Evolutionary conservation across 2,888 invertebrate species (phyloP).

Genomic region (Alloplasta piceator): DNA sequence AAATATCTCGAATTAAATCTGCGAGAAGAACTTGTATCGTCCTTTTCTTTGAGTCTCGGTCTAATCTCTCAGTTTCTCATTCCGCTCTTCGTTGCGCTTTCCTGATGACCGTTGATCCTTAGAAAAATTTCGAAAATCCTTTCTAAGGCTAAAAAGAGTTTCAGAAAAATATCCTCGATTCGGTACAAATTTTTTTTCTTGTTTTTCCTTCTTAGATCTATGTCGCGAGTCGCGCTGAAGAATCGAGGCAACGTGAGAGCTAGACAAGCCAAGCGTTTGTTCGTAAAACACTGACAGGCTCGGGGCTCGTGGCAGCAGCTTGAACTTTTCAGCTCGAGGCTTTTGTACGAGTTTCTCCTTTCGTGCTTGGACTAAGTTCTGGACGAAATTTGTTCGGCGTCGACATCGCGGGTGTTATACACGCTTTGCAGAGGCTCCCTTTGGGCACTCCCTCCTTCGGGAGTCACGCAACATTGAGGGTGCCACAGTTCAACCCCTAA

Average conservation of each 20-base stretch:
- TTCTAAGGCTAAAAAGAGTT: neutral
- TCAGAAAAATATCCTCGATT: neutral
- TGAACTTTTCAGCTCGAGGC: conserved; percentile 34
- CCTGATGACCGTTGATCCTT: conserved; percentile 10
- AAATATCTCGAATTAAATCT: neutral
- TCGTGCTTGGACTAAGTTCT: conserved; percentile 40
- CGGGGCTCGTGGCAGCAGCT: neutral
- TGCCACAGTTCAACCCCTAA: neutral
- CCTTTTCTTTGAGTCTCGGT: neutral
- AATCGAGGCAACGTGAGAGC: neutral
- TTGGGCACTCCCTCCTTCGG: conserved; percentile 38
- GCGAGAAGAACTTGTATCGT: neutral
- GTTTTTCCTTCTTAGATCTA: neutral
- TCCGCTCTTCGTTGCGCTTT: conserved; percentile 1
- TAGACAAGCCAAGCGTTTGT: neutral
- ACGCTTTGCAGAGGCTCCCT: conserved; percentile 28
- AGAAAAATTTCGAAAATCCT: neutral
- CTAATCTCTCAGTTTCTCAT: neutral
- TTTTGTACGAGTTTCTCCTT: conserved; percentile 13
- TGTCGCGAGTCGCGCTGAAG: too few species aligned
- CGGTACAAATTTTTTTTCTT: neutral
- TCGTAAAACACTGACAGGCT: neutral
- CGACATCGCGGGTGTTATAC: conserved; percentile 19
- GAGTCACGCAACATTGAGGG: conserved; percentile 45
- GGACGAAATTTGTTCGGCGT: conserved; percentile 44